phyloP scores from a whole-genome alignment of 2,113 vertebrate genomes.

The Holacanthus passer region DNA sequence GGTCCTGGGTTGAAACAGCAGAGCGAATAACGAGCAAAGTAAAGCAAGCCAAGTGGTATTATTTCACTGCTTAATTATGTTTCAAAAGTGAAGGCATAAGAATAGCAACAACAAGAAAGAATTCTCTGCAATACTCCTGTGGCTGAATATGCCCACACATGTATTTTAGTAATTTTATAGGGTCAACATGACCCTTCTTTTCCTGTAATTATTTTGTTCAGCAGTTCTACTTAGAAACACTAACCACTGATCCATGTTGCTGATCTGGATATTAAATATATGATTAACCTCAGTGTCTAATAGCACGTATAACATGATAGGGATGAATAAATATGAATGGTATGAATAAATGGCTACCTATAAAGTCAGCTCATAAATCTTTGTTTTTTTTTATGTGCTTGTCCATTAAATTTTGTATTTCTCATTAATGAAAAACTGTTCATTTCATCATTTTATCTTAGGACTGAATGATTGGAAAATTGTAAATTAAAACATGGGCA shows the following conservation, averaged over 20 bases:
- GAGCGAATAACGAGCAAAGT: conserved; percentile 6
- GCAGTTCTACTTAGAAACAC: conserved; percentile 23
- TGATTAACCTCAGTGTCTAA: conserved; percentile 31
- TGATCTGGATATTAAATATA: conserved; percentile 38
- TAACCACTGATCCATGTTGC: conserved; percentile 37
- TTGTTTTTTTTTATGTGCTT: no score
- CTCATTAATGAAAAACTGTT: not conserved
- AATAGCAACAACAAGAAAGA: not conserved
- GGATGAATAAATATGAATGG: conserved; percentile 15
- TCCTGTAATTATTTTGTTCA: conserved; percentile 13
- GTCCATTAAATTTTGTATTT: not conserved
- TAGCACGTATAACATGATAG: conserved; percentile 13
- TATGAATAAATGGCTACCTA: conserved; percentile 1
- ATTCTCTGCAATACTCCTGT: not conserved
- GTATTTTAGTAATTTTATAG: not conserved
- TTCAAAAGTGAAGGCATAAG: not conserved
- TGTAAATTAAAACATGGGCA: not conserved
- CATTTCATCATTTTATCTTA: not conserved
- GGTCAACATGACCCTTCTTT: conserved; percentile 35
- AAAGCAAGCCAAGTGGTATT: not conserved
- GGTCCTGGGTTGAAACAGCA: conserved; percentile 1
- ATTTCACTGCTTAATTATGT: conserved; percentile 19
- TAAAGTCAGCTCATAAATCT: not conserved
- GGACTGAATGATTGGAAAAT: not conserved
- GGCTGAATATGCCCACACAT: conserved; percentile 2